Conservation (phyloP, 1,140 invertebrate genomes). For the Drosophila trapezifrons region DNA sequence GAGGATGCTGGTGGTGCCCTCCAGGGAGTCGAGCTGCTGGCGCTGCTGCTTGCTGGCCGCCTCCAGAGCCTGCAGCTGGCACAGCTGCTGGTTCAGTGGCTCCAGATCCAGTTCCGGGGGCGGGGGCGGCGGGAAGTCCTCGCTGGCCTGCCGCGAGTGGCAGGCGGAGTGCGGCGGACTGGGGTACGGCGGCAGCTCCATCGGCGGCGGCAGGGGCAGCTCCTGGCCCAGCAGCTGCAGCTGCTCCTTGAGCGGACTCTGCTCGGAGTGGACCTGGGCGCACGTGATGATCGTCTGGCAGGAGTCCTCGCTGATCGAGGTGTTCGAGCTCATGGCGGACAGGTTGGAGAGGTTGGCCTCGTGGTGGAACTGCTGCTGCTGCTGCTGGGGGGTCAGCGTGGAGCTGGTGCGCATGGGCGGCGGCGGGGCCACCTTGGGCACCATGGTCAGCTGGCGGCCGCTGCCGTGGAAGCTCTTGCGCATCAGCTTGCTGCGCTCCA, state of each 20-base stretch:
- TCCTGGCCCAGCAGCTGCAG: conserved; percentile 52
- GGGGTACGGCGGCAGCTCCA: conserved; percentile 91
- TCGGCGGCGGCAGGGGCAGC: conserved; percentile 51
- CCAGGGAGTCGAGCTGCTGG: conserved; percentile 69
- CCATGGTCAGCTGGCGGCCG: conserved; percentile 90
- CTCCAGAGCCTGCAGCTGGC: conserved; percentile 84
- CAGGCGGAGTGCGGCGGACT: conserved; percentile 89
- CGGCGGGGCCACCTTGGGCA: conserved; percentile 92
- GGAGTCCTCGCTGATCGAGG: conserved; percentile 92
- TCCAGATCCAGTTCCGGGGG: conserved; percentile 90
- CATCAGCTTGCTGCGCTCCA: conserved; percentile 94
- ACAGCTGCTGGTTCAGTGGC: conserved; percentile 86
- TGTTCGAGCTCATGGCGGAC: conserved; percentile 88
- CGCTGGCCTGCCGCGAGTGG: conserved; percentile 93
- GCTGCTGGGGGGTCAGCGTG: conserved; percentile 72
- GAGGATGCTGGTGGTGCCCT: conserved; percentile 86
- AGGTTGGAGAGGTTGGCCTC: conserved; percentile 81
- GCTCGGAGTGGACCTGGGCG: conserved; percentile 92
- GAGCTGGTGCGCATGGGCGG: conserved; percentile 94
- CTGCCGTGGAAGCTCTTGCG: conserved; percentile 95
- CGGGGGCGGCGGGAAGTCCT: conserved; percentile 94
- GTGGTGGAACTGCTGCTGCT: conserved; percentile 77
- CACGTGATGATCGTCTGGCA: conserved; percentile 90
- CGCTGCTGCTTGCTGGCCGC: conserved; percentile 79
- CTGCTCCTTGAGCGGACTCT: conserved; percentile 87